Conservation (phyloP, 35 echinoderm and acorn worm genomes). For the Ptychodera flava region DNA sequence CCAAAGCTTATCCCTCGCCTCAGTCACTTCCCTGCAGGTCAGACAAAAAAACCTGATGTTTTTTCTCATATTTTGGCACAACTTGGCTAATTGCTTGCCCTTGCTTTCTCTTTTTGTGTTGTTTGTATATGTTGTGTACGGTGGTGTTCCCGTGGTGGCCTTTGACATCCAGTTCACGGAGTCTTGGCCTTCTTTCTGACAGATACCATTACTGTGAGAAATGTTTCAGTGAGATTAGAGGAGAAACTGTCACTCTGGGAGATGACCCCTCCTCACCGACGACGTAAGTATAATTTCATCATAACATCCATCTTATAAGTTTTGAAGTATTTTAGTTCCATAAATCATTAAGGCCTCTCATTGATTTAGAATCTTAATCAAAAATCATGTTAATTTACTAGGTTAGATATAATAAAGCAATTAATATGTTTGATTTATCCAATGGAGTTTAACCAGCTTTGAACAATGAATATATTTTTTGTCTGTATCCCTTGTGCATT, state of each 20-base stretch:
- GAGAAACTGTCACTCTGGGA: conserved; percentile 74
- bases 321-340: too few relatives aligned
- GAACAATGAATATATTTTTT: too few relatives aligned
- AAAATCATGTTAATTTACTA: too few relatives aligned
- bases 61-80: not conserved
- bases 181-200: conserved; percentile 49
- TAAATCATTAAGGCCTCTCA: too few relatives aligned
- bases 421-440: too few relatives aligned
- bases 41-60: not conserved
- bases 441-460: too few relatives aligned
- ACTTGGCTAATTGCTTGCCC: conserved; percentile 7
- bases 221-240: conserved; percentile 92
- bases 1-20: conserved; percentile 5
- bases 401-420: too few relatives aligned
- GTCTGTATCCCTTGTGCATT: too few relatives aligned
- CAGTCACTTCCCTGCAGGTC: not conserved
- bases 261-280: conserved; percentile 78
- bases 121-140: conserved; percentile 71
- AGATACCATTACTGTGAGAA: conserved; percentile 99
- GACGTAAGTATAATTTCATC: conserved; percentile 64
- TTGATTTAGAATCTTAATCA: too few relatives aligned
- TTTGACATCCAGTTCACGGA: conserved; percentile 6
- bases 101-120: conserved; percentile 23
- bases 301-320: too few relatives aligned
- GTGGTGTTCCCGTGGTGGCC: not conserved